phyloP scores from a whole-genome alignment of 2,888 invertebrate genomes.

The Ferdinandea cuprea region DNA sequence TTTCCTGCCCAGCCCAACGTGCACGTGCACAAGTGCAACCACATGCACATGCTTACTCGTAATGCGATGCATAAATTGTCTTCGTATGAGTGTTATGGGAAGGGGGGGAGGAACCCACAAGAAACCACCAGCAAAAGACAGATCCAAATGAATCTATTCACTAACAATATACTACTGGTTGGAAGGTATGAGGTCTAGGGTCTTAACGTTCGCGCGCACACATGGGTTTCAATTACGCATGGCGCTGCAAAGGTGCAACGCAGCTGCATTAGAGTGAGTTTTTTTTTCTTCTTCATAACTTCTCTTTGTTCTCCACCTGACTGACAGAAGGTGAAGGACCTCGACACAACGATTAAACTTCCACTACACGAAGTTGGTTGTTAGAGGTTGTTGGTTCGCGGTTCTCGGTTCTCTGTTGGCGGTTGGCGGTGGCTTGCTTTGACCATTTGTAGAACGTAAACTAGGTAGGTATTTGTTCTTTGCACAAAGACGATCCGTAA shows the following conservation, averaged over 20 bases:
- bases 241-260: conserved; percentile 61
- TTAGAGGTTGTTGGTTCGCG: too few relatives aligned
- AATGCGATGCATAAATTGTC: background rate
- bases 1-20: conserved; percentile 65
- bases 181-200: conserved; percentile 45
- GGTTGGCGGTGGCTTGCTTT: conserved; percentile 36
- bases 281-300: conserved; percentile 42
- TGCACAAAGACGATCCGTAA: conserved; percentile 57
- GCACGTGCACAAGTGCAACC: conserved; percentile 61
- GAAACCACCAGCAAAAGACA: conserved; percentile 32
- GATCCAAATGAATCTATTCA: conserved; percentile 56
- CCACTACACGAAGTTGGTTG: conserved; percentile 48
- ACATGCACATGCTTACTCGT: conserved; percentile 41
- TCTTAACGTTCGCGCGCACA: conserved; percentile 30
- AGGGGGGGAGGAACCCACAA: conserved; percentile 21
- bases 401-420: conserved; percentile 18
- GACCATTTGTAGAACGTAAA: conserved; percentile 58
- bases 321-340: conserved; percentile 73
- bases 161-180: conserved; percentile 41
- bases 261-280: conserved; percentile 60
- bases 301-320: conserved; percentile 73
- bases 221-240: conserved; percentile 53
- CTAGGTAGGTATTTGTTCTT: conserved; percentile 49
- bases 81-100: conserved; percentile 44
- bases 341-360: conserved; percentile 58